Conservation (phyloP, 2,113 vertebrate species). For the Platichthys flesus region DNA sequence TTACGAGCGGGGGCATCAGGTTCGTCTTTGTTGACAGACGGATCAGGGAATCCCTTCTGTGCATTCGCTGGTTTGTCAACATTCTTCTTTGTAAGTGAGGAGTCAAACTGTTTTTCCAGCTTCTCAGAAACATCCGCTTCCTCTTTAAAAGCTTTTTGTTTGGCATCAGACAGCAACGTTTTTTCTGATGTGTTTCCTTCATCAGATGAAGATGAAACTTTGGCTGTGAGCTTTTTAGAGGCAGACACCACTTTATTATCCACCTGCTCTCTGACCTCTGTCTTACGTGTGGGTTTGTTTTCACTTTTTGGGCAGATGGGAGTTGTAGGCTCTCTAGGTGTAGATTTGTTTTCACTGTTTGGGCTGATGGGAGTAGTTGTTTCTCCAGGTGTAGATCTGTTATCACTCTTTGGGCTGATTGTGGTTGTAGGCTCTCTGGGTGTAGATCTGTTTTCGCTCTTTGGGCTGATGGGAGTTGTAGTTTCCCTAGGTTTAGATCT, state of each 20-base stretch:
- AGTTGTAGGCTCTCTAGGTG: constrained; percentile 43
- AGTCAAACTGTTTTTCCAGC: constrained; percentile 19
- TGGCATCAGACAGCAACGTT: background rate
- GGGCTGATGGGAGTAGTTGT: constrained; percentile 23
- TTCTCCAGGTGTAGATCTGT: too few species aligned
- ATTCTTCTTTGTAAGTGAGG: constrained; percentile 12
- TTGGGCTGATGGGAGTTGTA: too few species aligned
- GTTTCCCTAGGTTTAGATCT: too few species aligned
- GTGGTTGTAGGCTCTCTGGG: too few species aligned
- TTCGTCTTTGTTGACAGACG: constrained; percentile 54
- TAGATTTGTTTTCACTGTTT: background rate
- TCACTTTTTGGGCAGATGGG: constrained; percentile 53
- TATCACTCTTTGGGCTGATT: too few species aligned
- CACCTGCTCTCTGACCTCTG: constrained; percentile 12
- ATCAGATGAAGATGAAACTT: constrained; percentile 27
- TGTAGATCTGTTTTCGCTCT: too few species aligned
- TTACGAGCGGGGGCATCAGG: constrained; percentile 48
- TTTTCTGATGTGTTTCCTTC: constrained; percentile 23
- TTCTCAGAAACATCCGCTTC: constrained; percentile 16
- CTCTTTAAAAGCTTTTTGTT: constrained; percentile 18
- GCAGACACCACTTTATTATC: constrained; percentile 4
- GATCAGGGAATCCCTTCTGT: constrained; percentile 28
- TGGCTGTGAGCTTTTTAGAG: constrained; percentile 26
- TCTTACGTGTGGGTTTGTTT: constrained; percentile 36
- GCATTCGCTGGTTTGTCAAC: constrained; percentile 17